These are phyloP conservation scores for Liodrosophila aerea DNA, from an alignment of 2,888 invertebrate species.

Conservation along the genomic window DNA sequence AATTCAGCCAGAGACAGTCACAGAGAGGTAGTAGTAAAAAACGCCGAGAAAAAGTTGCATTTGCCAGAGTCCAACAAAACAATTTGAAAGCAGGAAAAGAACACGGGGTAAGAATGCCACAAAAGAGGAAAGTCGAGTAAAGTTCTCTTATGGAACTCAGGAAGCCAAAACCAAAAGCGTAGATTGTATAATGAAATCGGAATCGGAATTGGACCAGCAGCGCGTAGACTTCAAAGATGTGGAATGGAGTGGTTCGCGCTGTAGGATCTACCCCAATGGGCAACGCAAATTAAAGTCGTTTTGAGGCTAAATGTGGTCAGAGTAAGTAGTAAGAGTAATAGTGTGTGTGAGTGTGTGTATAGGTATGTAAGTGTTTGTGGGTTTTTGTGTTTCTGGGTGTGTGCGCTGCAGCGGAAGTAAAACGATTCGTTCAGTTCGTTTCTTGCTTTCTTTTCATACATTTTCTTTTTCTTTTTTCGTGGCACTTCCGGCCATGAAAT, in stretches of 20 bases:
- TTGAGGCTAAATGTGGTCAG: slow-evolving; percentile 58
- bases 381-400: slow-evolving; percentile 18
- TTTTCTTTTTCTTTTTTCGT: slow-evolving; percentile 47
- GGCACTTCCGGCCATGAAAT: slow-evolving; percentile 65
- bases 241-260: slow-evolving; percentile 8
- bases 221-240: slow-evolving; percentile 23
- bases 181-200: slow-evolving; percentile 70
- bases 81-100: slow-evolving; percentile 48
- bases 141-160: slow-evolving; percentile 48
- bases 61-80: slow-evolving; percentile 53
- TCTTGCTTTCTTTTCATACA: slow-evolving; percentile 15
- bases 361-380: slow-evolving; percentile 22
- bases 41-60: slow-evolving; percentile 16
- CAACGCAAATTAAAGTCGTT: slow-evolving; percentile 73
- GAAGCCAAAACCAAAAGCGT: slow-evolving; percentile 40
- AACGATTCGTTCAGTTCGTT: slow-evolving; percentile 62
- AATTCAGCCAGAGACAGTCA: no score
- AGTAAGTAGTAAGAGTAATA: not conserved
- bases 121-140: slow-evolving; percentile 37
- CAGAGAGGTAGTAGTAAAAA: slow-evolving; percentile 2
- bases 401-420: slow-evolving; percentile 55
- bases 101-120: slow-evolving; percentile 31
- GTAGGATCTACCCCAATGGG: slow-evolving; percentile 31
- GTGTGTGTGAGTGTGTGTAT: slow-evolving; percentile 15
- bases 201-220: slow-evolving; percentile 48